These are phyloP conservation scores for Lepidurus couesii DNA, from an alignment of 1,140 invertebrate genomes.

Conservation along the genomic window DNA sequence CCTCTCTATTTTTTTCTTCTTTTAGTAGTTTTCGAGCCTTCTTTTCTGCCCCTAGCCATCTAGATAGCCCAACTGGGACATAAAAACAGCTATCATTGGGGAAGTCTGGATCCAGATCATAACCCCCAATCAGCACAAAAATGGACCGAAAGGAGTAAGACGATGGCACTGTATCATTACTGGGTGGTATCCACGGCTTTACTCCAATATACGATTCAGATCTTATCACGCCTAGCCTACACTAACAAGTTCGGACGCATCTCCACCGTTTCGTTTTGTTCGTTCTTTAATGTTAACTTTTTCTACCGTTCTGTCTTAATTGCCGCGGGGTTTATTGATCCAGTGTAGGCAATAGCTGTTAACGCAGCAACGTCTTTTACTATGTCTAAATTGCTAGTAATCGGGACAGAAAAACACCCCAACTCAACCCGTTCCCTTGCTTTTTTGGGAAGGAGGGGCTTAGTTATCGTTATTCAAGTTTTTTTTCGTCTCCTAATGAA, in stretches of 20 bases:
- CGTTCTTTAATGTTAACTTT: no score
- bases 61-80: neutral
- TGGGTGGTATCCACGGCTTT: neutral
- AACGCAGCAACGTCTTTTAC: no score
- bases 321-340: no score
- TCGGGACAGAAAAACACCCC: no score
- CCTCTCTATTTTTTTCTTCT: neutral
- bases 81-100: neutral
- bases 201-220: neutral
- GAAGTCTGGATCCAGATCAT: neutral
- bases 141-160: neutral
- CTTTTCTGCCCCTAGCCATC: neutral
- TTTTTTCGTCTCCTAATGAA: no score
- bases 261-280: neutral
- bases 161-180: neutral
- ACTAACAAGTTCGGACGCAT: neutral
- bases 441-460: no score
- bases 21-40: neutral
- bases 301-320: no score
- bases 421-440: no score
- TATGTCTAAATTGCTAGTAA: no score
- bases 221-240: neutral
- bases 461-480: no score
- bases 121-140: slow-evolving; percentile 9
- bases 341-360: no score